Conservation (phyloP, 2,888 invertebrate species). For the Lasioglossum marginatum region DNA sequence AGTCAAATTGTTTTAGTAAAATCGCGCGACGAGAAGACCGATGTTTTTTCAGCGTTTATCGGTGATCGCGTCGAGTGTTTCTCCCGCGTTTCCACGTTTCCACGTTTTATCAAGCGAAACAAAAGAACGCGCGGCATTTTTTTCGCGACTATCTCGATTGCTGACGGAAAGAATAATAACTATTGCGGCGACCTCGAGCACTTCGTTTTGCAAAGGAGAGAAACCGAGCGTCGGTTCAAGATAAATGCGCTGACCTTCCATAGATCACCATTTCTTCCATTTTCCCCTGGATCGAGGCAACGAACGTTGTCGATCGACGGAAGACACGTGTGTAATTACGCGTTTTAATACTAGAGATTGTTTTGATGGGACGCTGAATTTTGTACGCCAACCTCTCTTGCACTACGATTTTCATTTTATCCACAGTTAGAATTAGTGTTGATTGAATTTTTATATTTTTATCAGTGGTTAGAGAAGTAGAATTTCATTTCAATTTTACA, state of each 20-base stretch:
- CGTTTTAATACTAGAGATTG: not conserved
- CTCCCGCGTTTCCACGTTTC: not conserved
- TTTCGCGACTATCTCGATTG: slow-evolving; percentile 9
- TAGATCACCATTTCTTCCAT: no score
- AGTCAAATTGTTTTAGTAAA: not conserved
- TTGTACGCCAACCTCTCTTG: no score
- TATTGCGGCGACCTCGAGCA: not conserved
- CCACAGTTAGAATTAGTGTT: not conserved
- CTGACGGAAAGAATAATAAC: not conserved
- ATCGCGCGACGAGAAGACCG: not conserved
- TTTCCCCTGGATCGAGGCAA: not conserved
- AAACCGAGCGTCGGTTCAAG: not conserved
- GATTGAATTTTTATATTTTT: not conserved
- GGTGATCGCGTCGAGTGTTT: not conserved
- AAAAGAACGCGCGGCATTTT: not conserved
- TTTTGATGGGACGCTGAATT: not conserved
- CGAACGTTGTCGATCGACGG: not conserved
- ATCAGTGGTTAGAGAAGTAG: not conserved
- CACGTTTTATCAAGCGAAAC: not conserved
- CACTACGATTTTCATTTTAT: not conserved
- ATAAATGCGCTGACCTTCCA: slow-evolving; percentile 13
- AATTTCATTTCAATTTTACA: no score
- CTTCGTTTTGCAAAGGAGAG: not conserved
- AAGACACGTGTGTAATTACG: not conserved
- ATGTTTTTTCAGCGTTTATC: not conserved